These are phyloP conservation scores for Palythoa caribaeorum DNA, from an alignment of 92 coral and sea anemone species.

Conservation along the genomic window DNA sequence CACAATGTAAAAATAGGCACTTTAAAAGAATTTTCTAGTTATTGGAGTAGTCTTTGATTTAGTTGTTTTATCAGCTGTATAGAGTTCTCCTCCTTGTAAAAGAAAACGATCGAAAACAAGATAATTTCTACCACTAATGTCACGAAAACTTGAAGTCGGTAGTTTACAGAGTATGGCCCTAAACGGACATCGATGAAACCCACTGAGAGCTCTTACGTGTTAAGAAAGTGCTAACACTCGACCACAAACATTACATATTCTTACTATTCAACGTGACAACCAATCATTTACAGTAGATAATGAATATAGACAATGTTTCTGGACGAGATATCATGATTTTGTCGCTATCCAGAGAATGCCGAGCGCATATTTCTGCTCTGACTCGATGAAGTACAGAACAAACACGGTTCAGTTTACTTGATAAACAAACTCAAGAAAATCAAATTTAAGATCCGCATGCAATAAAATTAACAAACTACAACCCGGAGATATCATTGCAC, in stretches of 20 bases:
- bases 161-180: background rate
- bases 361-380: background rate
- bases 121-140: background rate
- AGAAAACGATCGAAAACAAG: background rate
- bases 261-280: background rate
- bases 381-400: background rate
- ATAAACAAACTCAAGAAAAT: background rate
- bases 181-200: background rate
- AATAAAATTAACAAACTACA: background rate
- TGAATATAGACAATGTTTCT: background rate
- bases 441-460: background rate
- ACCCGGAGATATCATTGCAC: background rate
- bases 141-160: background rate
- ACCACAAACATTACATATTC: background rate
- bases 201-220: background rate
- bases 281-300: background rate
- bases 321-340: background rate
- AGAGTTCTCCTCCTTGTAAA: background rate
- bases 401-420: background rate
- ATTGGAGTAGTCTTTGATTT: background rate
- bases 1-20: background rate
- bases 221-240: background rate
- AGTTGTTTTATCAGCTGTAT: background rate
- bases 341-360: constrained; percentile 2
- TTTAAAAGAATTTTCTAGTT: background rate